Evolutionary conservation across 2,113 vertebrate species (phyloP), one percentile per base, ranked within the genome.

Genomic region (Arenaria interpres): DNA sequence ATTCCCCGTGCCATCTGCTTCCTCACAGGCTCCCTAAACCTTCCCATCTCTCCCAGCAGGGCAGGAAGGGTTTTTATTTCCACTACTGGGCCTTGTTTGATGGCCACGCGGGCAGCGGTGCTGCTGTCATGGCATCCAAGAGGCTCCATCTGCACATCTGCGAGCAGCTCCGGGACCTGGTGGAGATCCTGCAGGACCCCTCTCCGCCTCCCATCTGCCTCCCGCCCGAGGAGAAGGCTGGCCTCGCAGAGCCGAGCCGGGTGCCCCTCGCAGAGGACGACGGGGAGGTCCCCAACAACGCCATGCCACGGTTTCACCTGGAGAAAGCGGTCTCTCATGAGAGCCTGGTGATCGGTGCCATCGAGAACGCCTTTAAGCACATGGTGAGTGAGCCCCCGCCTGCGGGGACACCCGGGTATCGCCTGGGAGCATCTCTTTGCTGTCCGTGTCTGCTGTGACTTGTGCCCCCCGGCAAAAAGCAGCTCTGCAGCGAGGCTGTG

Each of bases 21-120:
- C 67, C 62, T 51, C 19, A 4, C 35, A 32, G 60, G 6, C 68
- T 94, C 7, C 0, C 76, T 85, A 56, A 56, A 33, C 23, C 41
- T 72, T 23, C 53, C 59, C 22, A 4, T 66, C 73, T 85, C 51
- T 93, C 57, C 83, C 71, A 1, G 0, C 75, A 99, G 99, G 98
- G 98, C 69, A 97, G 97, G 57, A 98, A 97, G 62, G 99, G 98
- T 24, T 98, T 99, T 92, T 98, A 98, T 67, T 98, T 99, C 88
- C 98, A 99, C 93, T 99, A 99, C 92, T 99, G 99, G 99, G 99
- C 99, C 6, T 96, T 99, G 75, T 99, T 99, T 87, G 99, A 99
- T 21, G 99, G 99, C 54, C 99, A 99, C 1, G 99, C 99, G 0
- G 99, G 99, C 35, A 99, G 99, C 0, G 99, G 99, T 7, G 99